Percentiles rank a stretch among this genome's conserved stretches.
Evolutionary conservation across 1,140 invertebrate genomes (phyloP).

Genomic region (Macrocentrus cingulum): DNA sequence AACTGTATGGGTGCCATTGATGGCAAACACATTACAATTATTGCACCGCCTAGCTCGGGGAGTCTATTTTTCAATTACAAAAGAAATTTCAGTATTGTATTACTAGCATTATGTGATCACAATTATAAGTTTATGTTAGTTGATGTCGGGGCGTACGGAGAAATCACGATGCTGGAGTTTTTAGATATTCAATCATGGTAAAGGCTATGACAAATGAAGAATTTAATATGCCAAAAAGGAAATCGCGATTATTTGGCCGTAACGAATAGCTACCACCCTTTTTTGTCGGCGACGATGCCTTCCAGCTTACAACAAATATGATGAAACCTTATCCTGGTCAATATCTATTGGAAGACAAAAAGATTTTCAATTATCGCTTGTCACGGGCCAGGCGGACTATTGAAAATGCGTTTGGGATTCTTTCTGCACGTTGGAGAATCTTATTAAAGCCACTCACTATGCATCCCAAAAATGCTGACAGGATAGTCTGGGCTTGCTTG

Average conservation of each 20-base stretch:
- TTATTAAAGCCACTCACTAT: constrained; percentile 45
- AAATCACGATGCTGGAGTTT: constrained; percentile 34
- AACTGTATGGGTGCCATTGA: constrained; percentile 49
- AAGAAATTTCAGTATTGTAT: constrained; percentile 49
- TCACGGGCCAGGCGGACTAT: constrained; percentile 45
- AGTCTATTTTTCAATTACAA: constrained; percentile 57
- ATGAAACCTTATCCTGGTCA: constrained; percentile 31
- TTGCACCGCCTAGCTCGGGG: constrained; percentile 36
- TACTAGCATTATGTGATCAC: constrained; percentile 56
- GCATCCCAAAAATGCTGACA: constrained; percentile 35
- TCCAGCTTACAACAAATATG: constrained; percentile 27
- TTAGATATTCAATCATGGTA: constrained; percentile 29
- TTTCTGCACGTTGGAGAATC: constrained; percentile 49
- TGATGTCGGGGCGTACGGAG: constrained; percentile 43
- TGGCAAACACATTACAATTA: constrained; percentile 38
- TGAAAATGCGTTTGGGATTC: constrained; percentile 60
- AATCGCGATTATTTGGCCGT: not conserved
- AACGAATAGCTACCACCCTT: constrained; percentile 11
- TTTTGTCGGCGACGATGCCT: constrained; percentile 35
- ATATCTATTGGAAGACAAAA: constrained; percentile 29
- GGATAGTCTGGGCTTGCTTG: constrained; percentile 34
- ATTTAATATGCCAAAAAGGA: constrained; percentile 31
- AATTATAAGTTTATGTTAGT: constrained; percentile 53
- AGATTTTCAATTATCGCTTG: constrained; percentile 37
- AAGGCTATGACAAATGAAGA: constrained; percentile 34